These are phyloP conservation scores for Pomatorhinus ruficollis DNA, from an alignment of 2,113 vertebrate genomes.

Conservation along the genomic window DNA sequence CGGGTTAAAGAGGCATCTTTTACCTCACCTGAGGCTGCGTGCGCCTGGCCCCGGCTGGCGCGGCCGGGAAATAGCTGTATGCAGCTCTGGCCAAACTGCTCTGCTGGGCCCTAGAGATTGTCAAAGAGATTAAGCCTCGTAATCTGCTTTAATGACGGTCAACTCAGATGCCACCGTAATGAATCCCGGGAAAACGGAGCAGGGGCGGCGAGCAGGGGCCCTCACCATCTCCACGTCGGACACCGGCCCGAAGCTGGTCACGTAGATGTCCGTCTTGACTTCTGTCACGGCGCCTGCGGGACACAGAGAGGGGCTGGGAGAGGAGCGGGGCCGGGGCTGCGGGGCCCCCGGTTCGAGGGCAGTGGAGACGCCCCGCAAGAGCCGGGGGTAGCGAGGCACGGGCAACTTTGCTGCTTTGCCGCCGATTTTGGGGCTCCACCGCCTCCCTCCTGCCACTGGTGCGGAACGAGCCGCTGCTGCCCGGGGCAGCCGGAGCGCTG, in stretches of 20 bases:
- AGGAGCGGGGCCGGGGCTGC: background rate
- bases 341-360: background rate
- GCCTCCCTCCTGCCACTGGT: background rate
- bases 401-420: rapidly evolving
- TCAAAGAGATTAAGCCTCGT: constrained; percentile 80
- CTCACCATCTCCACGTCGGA: constrained; percentile 96
- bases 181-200: constrained; percentile 41
- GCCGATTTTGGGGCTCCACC: background rate
- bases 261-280: constrained; percentile 94
- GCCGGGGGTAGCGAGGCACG: background rate
- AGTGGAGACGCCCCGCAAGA: background rate
- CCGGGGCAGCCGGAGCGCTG: background rate
- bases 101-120: constrained; percentile 71
- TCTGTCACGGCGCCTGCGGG: constrained; percentile 87
- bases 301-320: background rate
- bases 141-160: constrained; percentile 82
- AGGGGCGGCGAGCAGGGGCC: background rate
- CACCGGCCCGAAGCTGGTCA: constrained; percentile 94
- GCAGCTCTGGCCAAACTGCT: constrained; percentile 15
- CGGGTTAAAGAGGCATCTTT: background rate
- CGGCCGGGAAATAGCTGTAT: background rate
- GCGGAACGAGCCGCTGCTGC: background rate
- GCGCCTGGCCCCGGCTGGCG: background rate
- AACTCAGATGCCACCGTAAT: constrained; percentile 79
- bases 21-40: background rate